These are phyloP conservation scores for Oscheius sp. DNA, from an alignment of 2,888 invertebrate species.

Conservation along the genomic window DNA sequence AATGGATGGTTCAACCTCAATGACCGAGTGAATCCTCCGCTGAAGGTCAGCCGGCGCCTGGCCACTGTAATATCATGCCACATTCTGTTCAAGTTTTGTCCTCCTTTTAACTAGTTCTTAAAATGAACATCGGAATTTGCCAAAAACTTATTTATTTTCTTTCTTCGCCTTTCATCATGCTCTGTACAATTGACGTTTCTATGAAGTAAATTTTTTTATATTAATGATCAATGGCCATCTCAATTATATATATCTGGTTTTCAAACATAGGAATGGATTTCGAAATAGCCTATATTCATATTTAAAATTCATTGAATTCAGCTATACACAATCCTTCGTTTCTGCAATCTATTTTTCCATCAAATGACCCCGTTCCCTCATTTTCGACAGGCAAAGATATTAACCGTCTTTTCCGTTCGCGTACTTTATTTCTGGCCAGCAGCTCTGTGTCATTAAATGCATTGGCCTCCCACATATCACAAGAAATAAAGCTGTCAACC, in stretches of 20 bases:
- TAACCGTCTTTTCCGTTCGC: background rate
- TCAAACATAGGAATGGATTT: too few species aligned
- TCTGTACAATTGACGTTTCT: background rate
- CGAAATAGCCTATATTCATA: too few species aligned
- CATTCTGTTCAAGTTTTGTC: background rate
- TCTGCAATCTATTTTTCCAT: too few species aligned
- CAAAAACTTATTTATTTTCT: background rate
- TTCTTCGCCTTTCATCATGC: background rate
- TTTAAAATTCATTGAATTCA: too few species aligned
- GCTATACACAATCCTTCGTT: too few species aligned
- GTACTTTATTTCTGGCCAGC: background rate
- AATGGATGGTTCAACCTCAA: conserved; percentile 26
- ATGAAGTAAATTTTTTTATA: background rate
- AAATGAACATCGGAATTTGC: background rate
- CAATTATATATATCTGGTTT: conserved; percentile 2
- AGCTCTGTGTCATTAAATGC: too few species aligned
- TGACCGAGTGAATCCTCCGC: conserved; percentile 27
- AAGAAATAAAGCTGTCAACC: too few species aligned
- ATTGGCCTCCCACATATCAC: too few species aligned
- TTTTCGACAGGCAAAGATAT: conserved; percentile 9
- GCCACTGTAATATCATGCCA: conserved; percentile 27
- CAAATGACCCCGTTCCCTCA: conserved; percentile 14
- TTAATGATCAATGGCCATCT: background rate
- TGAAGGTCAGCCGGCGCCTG: conserved; percentile 26
- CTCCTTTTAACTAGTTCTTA: conserved; percentile 5